A percentile compares a stretch with the other conserved stretches of the same genome.
Conservation (phyloP, 2,888 invertebrate genomes). For the Parnassius apollo region DNA sequence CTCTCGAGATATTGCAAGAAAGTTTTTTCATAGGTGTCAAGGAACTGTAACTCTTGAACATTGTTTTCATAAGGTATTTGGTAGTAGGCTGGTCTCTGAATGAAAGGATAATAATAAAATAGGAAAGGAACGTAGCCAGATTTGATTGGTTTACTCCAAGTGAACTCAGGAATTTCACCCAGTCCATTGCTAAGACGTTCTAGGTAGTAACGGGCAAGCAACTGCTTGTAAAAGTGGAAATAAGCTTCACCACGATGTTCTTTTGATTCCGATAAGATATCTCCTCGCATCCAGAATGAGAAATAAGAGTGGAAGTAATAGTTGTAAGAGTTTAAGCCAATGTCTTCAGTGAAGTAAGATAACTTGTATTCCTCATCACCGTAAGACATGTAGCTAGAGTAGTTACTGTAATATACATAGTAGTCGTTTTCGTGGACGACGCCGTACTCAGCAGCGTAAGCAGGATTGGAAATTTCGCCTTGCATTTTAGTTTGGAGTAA, state of each 20-base stretch:
- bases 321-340: conserved; percentile 85
- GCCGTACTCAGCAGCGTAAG: conserved; percentile 57
- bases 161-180: conserved; percentile 81
- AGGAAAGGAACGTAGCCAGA: conserved; percentile 54
- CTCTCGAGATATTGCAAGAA: conserved; percentile 75
- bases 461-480: conserved; percentile 46
- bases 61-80: conserved; percentile 75
- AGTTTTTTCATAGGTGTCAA: conserved; percentile 81
- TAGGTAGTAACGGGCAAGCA: conserved; percentile 85
- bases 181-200: conserved; percentile 85
- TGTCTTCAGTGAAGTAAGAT: conserved; percentile 86
- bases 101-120: conserved; percentile 66
- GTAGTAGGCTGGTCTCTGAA: conserved; percentile 77
- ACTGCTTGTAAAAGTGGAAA: conserved; percentile 84
- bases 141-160: conserved; percentile 82
- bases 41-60: conserved; percentile 72
- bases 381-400: conserved; percentile 74
- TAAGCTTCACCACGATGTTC: conserved; percentile 84
- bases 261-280: conserved; percentile 68
- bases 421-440: conserved; percentile 60
- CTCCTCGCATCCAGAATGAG: conserved; percentile 83
- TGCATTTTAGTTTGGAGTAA: conserved; percentile 68
- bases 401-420: conserved; percentile 81
- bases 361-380: conserved; percentile 81
- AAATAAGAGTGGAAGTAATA: conserved; percentile 82